A percentile compares a stretch with the other conserved stretches of the same genome.
phyloP scores from a whole-genome alignment of 2,113 vertebrate species.

The Phyllostomus discolor region DNA sequence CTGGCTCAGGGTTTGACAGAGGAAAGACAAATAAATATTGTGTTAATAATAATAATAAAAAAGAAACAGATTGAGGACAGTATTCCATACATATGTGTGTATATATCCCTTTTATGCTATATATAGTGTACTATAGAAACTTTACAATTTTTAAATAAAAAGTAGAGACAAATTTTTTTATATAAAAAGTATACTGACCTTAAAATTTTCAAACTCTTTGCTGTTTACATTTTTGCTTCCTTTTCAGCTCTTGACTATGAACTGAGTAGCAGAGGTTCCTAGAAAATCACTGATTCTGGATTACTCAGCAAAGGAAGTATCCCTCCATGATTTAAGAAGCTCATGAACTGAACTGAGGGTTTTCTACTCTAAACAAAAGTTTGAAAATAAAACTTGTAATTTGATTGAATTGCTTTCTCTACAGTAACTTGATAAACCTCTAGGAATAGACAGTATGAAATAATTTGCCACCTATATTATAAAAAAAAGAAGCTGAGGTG shows the following conservation, averaged over 20 bases:
- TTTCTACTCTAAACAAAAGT: not conserved
- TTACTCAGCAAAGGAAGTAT: not conserved
- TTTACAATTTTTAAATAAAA: no score
- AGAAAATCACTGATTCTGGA: not conserved
- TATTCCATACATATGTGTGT: not conserved
- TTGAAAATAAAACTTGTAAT: conserved; percentile 9
- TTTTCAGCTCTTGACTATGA: not conserved
- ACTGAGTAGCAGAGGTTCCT: not conserved
- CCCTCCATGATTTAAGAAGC: not conserved
- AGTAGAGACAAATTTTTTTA: no score
- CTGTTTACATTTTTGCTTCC: not conserved
- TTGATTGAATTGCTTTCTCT: not conserved
- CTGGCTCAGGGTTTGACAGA: no score
- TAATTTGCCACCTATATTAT: not conserved
- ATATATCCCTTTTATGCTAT: no score
- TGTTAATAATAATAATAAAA: not conserved
- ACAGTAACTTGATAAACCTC: not conserved
- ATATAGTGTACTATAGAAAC: no score
- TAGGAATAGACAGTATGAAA: not conserved
- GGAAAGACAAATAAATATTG: no score
- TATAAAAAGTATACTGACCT: no score
- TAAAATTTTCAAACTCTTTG: not conserved
- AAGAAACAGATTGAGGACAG: not conserved
- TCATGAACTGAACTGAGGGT: not conserved
- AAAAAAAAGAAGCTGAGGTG: not conserved